Evolutionary conservation across 2,888 invertebrate species (phyloP).

Genomic region (Idaea straminata): DNA sequence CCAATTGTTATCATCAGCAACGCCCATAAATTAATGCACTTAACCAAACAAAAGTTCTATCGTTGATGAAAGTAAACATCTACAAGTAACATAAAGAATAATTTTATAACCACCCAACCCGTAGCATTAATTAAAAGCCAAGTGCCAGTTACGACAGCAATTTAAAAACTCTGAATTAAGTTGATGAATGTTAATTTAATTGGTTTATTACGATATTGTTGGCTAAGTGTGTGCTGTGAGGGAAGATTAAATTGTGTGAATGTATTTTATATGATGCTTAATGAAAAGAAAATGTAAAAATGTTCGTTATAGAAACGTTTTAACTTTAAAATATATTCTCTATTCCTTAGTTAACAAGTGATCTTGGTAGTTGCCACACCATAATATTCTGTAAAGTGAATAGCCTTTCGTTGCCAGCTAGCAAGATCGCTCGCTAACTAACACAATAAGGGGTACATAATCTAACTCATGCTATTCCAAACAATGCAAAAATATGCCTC

Average conservation of each 20-base stretch:
- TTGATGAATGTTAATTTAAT: slow-evolving; percentile 6
- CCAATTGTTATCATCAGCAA: slow-evolving; percentile 60
- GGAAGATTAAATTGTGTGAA: background rate
- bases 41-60: slow-evolving; percentile 34
- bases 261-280: background rate
- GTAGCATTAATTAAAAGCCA: slow-evolving; percentile 24
- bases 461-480: no score
- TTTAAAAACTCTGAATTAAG: slow-evolving; percentile 8
- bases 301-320: no score
- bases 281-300: no score
- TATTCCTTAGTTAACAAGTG: no score
- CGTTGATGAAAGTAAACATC: slow-evolving; percentile 25
- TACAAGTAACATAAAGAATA: slow-evolving; percentile 21
- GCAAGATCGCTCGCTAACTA: no score
- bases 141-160: slow-evolving; percentile 21
- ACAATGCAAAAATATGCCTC: no score
- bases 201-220: slow-evolving; percentile 14
- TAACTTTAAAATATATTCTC: no score
- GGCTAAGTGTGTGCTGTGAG: background rate
- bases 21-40: slow-evolving; percentile 66
- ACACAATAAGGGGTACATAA: no score
- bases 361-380: no score
- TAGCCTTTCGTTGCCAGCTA: no score
- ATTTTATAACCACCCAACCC: slow-evolving; percentile 11
- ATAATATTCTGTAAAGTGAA: no score